A percentile compares a stretch with the other conserved stretches of the same genome.
Conservation (phyloP, 2,113 vertebrate genomes). For the Triplophysa siluroides region DNA sequence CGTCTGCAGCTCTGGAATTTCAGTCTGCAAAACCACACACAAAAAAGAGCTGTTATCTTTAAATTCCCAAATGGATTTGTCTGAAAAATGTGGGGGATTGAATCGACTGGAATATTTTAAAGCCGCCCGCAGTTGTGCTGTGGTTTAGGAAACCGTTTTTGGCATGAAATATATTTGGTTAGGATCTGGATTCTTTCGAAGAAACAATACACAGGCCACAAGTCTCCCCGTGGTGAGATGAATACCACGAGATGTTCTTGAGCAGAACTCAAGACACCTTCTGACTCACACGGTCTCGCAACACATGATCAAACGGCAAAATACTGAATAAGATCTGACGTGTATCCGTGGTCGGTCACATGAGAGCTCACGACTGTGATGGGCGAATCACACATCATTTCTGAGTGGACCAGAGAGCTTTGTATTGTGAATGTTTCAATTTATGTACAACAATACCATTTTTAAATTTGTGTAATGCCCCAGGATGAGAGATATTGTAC, state of each 20-base stretch:
- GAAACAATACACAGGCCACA: neutral
- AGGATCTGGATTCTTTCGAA: neutral
- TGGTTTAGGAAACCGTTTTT: neutral
- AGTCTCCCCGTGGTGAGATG: neutral
- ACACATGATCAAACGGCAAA: too few relatives aligned
- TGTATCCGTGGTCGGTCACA: too few relatives aligned
- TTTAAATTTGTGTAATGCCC: too few relatives aligned
- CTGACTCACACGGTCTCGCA: too few relatives aligned
- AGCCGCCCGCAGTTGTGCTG: too few relatives aligned
- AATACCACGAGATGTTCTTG: too few relatives aligned
- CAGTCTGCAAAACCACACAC: slow-evolving; percentile 68
- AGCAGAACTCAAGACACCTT: neutral
- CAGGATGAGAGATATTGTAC: too few relatives aligned
- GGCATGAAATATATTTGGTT: neutral
- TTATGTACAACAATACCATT: neutral
- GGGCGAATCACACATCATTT: too few relatives aligned
- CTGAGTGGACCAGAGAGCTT: too few relatives aligned
- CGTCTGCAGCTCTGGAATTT: slow-evolving; percentile 88
- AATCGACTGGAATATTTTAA: neutral
- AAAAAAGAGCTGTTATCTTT: neutral
- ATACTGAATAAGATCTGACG: too few relatives aligned
- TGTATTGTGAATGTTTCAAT: too few relatives aligned
- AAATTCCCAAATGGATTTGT: neutral
- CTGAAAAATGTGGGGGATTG: neutral
- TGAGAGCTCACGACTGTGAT: too few relatives aligned